A percentile compares a stretch with the other conserved stretches of the same genome.
phyloP scores from a whole-genome alignment of 2,113 vertebrate species.

The Callocephalon fimbriatum region DNA sequence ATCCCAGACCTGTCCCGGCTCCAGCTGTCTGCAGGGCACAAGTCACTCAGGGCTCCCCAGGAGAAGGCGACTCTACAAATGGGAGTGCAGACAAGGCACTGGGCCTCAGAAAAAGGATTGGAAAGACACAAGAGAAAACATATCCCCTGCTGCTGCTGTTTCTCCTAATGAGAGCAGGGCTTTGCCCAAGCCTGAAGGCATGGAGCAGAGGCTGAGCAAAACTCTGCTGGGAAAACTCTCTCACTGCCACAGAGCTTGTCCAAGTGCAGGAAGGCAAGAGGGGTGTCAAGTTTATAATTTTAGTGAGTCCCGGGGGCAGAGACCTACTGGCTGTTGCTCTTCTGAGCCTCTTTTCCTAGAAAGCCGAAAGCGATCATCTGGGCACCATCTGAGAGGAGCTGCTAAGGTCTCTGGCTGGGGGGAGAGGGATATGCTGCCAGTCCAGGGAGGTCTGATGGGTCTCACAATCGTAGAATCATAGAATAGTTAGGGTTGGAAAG shows the following conservation, averaged over 20 bases:
- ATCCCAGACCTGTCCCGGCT: background rate
- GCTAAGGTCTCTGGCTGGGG: background rate
- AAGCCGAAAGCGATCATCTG: background rate
- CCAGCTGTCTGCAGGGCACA: fast-evolving
- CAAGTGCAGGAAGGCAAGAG: background rate
- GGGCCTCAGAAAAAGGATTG: background rate
- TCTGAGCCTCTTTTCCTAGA: background rate
- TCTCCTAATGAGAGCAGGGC: slow-evolving; percentile 24
- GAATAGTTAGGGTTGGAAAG: too few relatives aligned
- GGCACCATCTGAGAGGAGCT: background rate
- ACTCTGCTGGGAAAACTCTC: background rate
- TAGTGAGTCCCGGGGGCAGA: background rate
- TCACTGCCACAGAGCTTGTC: background rate
- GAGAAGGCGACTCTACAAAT: background rate
- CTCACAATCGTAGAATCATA: background rate
- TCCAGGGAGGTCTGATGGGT: background rate
- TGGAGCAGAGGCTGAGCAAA: background rate
- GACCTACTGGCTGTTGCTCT: background rate
- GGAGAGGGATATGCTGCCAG: background rate
- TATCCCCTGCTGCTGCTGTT: background rate
- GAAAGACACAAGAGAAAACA: background rate
- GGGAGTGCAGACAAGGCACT: background rate
- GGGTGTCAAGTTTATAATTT: background rate
- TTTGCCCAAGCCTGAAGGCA: background rate
- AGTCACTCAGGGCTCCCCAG: background rate